Conservation (phyloP, 2,113 vertebrate genomes). For the Protobothrops flavoviridis region DNA sequence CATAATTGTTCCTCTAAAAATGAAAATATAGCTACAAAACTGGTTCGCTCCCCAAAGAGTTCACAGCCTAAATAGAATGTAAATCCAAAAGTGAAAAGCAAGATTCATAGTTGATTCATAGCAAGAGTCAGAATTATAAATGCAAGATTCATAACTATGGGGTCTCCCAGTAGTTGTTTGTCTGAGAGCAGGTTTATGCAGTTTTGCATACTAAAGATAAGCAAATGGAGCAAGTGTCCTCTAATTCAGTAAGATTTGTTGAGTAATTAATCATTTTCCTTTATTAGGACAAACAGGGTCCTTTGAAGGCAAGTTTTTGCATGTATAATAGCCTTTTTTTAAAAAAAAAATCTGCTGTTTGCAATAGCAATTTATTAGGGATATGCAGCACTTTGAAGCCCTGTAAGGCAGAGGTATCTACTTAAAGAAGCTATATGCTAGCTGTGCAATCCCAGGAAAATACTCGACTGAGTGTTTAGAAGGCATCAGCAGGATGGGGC, state of each 20-base stretch:
- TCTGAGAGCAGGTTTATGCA: neutral
- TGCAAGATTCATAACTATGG: neutral
- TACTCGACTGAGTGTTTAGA: neutral
- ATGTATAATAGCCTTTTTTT: constrained; percentile 16
- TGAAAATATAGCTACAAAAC: neutral
- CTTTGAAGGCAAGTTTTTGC: neutral
- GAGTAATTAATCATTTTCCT: neutral
- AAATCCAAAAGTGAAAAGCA: neutral
- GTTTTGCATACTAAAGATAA: neutral
- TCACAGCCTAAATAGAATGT: neutral
- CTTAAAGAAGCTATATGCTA: neutral
- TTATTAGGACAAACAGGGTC: neutral
- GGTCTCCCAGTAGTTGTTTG: neutral
- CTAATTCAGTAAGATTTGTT: neutral
- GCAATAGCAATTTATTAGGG: neutral
- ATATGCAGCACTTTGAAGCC: neutral
- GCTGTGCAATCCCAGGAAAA: neutral
- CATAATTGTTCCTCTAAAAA: neutral
- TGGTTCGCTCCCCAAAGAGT: neutral
- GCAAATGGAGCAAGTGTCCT: neutral
- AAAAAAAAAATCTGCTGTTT: neutral
- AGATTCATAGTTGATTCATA: neutral
- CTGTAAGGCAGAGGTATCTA: neutral
- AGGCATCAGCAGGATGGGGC: neutral
- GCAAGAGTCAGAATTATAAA: neutral